A percentile compares a stretch with the other conserved stretches of the same genome.
phyloP scores from a whole-genome alignment of 2,113 vertebrate genomes.

The Tachysurus vachellii region DNA sequence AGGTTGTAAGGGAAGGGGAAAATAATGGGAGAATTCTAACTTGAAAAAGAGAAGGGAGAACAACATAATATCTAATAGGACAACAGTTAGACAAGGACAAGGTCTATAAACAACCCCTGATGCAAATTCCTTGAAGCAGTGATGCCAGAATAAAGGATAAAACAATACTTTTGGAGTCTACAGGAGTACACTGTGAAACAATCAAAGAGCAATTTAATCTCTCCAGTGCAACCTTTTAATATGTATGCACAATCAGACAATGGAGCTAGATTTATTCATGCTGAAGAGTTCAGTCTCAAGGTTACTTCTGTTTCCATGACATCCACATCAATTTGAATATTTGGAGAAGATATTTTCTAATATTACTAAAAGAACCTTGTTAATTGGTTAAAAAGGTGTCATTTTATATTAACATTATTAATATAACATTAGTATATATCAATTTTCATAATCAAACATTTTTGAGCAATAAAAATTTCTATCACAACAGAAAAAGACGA shows the following conservation, averaged over 20 bases:
- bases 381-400: background rate
- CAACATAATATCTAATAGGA: background rate
- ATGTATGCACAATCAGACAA: constrained; percentile 52
- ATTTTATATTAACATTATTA: background rate
- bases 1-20: background rate
- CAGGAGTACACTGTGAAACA: constrained; percentile 47
- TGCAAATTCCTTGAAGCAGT: constrained; percentile 37
- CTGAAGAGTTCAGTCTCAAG: constrained; percentile 50
- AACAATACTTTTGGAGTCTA: constrained; percentile 33
- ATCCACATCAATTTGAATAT: background rate
- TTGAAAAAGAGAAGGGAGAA: constrained; percentile 35
- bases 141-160: constrained; percentile 36
- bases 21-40: constrained; percentile 38
- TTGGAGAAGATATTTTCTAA: background rate
- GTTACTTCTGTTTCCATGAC: constrained; percentile 38
- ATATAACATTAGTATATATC: too few relatives aligned
- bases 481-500: background rate
- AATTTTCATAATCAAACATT: background rate
- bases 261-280: constrained; percentile 51
- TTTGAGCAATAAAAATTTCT: background rate
- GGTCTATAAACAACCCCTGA: constrained; percentile 18
- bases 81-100: constrained; percentile 36
- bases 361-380: background rate
- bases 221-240: constrained; percentile 52
- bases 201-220: constrained; percentile 58